phyloP scores from a whole-genome alignment of 2,113 vertebrate species.

The Lichenostomus cassidix region DNA sequence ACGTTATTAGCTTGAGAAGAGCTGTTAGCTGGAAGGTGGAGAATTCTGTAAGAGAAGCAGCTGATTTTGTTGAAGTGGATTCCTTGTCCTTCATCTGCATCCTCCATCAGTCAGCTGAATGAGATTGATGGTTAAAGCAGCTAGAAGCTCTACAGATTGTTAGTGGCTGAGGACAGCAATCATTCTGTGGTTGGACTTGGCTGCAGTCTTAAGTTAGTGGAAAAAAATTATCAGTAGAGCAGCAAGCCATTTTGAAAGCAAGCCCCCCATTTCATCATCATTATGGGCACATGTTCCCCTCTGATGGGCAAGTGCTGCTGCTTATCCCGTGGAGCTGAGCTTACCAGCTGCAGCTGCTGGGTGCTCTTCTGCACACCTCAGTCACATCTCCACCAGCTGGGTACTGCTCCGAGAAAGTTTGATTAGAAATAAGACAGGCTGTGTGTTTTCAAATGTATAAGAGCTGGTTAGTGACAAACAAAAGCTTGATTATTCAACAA shows the following conservation, averaged over 20 bases:
- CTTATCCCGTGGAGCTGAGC: not conserved
- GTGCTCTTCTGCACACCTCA: not conserved
- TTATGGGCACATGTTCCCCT: not conserved
- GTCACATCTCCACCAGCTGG: not conserved
- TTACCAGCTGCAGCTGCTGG: not conserved
- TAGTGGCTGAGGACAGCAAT: not conserved
- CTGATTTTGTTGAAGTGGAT: not conserved
- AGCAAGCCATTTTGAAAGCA: not conserved
- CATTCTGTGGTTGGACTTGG: not conserved
- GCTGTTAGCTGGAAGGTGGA: not conserved
- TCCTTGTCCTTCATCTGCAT: slow-evolving; percentile 18
- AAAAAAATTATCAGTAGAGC: not conserved
- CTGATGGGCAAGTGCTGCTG: not conserved
- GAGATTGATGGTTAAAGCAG: not conserved
- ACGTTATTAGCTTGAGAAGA: not conserved
- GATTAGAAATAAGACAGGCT: not conserved
- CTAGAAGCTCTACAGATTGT: not conserved
- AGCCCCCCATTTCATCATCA: not conserved
- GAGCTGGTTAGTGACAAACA: not conserved
- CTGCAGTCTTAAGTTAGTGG: not conserved
- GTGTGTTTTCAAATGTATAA: not conserved
- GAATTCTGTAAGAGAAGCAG: not conserved
- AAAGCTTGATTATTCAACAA: not conserved
- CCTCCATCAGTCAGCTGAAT: not conserved
- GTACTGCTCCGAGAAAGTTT: not conserved